Percentiles rank a stretch among this genome's conserved stretches.
Evolutionary conservation across 1,140 invertebrate genomes (phyloP).

Genomic region (Helicoverpa armigera): DNA sequence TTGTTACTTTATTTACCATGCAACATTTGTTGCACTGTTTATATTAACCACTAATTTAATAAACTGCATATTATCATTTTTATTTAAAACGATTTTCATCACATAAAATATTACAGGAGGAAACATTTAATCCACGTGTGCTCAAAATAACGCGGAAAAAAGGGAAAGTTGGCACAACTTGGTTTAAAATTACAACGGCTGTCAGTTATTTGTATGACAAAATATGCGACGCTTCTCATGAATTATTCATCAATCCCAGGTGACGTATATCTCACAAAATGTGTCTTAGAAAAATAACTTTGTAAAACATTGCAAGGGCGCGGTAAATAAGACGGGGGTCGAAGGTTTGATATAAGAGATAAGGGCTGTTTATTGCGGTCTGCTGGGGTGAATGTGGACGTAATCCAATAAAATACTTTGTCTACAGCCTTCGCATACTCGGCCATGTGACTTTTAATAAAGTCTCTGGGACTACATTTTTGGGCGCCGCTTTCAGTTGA

Average conservation of each 20-base stretch:
- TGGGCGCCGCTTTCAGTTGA: conserved; percentile 17
- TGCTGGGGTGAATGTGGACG: conserved; percentile 30
- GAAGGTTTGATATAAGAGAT: conserved; percentile 57
- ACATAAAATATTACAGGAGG: neutral
- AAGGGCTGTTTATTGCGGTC: conserved; percentile 62
- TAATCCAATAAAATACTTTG: conserved; percentile 58
- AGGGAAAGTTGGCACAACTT: conserved; percentile 33
- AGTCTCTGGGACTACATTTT: conserved; percentile 49
- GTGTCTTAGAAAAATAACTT: conserved; percentile 55
- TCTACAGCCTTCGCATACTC: conserved; percentile 46
- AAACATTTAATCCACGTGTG: neutral
- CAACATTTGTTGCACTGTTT: too few relatives aligned
- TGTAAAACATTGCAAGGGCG: conserved; percentile 42
- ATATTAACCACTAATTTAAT: too few relatives aligned
- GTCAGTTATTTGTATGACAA: conserved; percentile 59
- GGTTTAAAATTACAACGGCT: conserved; percentile 55
- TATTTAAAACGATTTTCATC: conserved; percentile 7
- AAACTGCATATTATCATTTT: too few relatives aligned
- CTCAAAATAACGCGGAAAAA: conserved; percentile 22
- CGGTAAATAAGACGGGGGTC: conserved; percentile 53
- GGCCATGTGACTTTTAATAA: conserved; percentile 55
- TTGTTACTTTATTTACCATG: too few relatives aligned
- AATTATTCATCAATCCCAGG: conserved; percentile 58
- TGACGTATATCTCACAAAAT: conserved; percentile 59
- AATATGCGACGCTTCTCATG: conserved; percentile 54